Base-by-base conservation (phyloP, 2,888 invertebrate genomes). In the Branchinecta sandiegonensis region DNA sequence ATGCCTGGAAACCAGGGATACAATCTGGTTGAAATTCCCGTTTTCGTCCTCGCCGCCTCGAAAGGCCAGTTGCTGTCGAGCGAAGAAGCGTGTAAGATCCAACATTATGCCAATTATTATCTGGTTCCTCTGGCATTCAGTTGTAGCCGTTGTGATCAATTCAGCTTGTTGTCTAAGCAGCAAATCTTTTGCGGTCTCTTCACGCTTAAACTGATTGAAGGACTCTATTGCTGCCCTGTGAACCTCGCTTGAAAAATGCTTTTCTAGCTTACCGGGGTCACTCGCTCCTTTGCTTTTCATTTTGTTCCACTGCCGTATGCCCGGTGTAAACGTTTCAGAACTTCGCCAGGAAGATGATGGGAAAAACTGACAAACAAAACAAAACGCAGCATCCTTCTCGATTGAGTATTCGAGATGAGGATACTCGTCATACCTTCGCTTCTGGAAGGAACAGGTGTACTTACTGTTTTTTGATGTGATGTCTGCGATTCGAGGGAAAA, bases 11-110 rank as follows among this genome's bases (percentile, higher is more conserved):
- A 65, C 12, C 14, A 65, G 65, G 14, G 13, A 65, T 37, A 65
- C 14, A 37, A 65, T 65, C 14, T 56, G 63, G 14, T 14, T 56
- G 63, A 56, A 56, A 56, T 56, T 8, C 17, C 63, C 63, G 56
- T 56, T 56, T 4, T 56, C n/a, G n/a, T 56, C 63, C n/a, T 56
- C 17, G 63, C 63, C n/a, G n/a, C 63, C 63, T 56, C 63, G 63
- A 17, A 56, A 56, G 63, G 63, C 63, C n/a, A 56, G 63, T 17
- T 56, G 63, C 17, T 56, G 63, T 17, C 65, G 65, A 13, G 65
- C 65, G 12, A 65, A 46, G 23, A 46, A 37, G 23, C 13, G 23
- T 12, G 46, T 46, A 12, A 65, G 23, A 65, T 65, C 65, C 65
- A 65, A 65, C 65, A 65, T 23, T 23, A 23, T 23, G 23, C 23